A percentile compares a stretch with the other conserved stretches of the same genome.
Evolutionary conservation across 1,140 invertebrate genomes (phyloP).

Genomic region (Leguminivora glycinivorella): DNA sequence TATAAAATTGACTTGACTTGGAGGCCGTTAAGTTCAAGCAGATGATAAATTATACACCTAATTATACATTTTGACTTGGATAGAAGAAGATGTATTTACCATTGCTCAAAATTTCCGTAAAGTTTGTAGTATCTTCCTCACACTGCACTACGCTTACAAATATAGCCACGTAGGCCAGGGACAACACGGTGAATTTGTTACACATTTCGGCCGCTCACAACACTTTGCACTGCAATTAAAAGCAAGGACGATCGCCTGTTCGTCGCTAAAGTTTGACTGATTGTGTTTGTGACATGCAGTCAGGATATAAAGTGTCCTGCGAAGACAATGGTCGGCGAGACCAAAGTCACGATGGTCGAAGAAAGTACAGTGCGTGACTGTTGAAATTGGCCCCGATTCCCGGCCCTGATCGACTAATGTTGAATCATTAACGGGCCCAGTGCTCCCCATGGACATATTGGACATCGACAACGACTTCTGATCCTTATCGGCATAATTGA

Average conservation of each 20-base stretch:
- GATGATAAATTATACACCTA: too few species aligned
- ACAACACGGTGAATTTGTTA: constrained; percentile 60
- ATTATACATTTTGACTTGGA: too few species aligned
- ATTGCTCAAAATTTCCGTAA: background rate
- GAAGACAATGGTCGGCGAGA: constrained; percentile 68
- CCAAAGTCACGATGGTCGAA: constrained; percentile 63
- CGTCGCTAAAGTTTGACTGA: constrained; percentile 63
- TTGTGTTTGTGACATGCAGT: constrained; percentile 54
- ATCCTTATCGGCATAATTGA: constrained; percentile 58
- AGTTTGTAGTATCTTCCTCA: constrained; percentile 38
- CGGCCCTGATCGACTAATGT: constrained; percentile 64
- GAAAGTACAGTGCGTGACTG: constrained; percentile 68
- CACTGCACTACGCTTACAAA: constrained; percentile 62
- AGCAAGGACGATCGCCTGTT: constrained; percentile 41
- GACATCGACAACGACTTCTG: constrained; percentile 45
- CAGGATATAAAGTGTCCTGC: constrained; percentile 74
- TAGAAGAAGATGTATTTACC: background rate
- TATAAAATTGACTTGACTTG: too few species aligned
- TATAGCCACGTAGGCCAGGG: constrained; percentile 58
- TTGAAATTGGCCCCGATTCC: constrained; percentile 61
- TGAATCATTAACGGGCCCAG: constrained; percentile 61
- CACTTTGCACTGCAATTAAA: constrained; percentile 42
- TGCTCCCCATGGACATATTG: constrained; percentile 56
- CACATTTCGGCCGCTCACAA: constrained; percentile 52
- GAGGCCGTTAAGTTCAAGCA: too few species aligned